A percentile compares a stretch with the other conserved stretches of the same genome.
These are phyloP conservation scores for Dynastes grantii DNA, from an alignment of 2,888 invertebrate species.

Conservation along the genomic window DNA sequence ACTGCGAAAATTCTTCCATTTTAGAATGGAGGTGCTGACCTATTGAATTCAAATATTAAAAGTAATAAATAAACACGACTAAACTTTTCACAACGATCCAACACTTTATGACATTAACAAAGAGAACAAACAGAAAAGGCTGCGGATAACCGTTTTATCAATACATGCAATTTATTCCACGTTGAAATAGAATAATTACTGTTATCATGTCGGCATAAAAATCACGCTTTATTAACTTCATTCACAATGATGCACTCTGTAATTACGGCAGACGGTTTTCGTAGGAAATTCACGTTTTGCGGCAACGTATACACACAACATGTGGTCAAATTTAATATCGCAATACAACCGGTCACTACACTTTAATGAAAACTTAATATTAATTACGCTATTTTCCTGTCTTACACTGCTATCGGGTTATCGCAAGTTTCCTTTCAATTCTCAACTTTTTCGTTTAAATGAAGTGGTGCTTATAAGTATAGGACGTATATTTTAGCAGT, in stretches of 20 bases:
- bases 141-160: slow-evolving; percentile 7
- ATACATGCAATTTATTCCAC: slow-evolving; percentile 20
- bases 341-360: slow-evolving; percentile 29
- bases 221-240: slow-evolving; percentile 38
- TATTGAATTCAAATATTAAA: too few species aligned
- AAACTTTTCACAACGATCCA: too few species aligned
- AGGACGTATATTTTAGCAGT: too few species aligned
- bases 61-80: too few species aligned
- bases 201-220: slow-evolving; percentile 27
- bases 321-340: slow-evolving; percentile 37
- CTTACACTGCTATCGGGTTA: neutral
- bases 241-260: slow-evolving; percentile 5
- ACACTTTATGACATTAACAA: too few species aligned
- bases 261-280: slow-evolving; percentile 38
- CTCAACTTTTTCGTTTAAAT: too few species aligned
- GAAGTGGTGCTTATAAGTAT: too few species aligned
- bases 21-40: too few species aligned
- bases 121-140: neutral
- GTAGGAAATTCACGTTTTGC: slow-evolving; percentile 34
- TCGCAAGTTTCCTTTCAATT: neutral
- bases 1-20: too few species aligned
- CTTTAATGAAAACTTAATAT: slow-evolving; percentile 26
- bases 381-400: slow-evolving; percentile 20
- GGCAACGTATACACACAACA: slow-evolving; percentile 25
- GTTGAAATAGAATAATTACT: slow-evolving; percentile 27